These are phyloP conservation scores for Dendropsophus ebraccatus DNA, from an alignment of 2,113 vertebrate species.

Conservation along the genomic window DNA sequence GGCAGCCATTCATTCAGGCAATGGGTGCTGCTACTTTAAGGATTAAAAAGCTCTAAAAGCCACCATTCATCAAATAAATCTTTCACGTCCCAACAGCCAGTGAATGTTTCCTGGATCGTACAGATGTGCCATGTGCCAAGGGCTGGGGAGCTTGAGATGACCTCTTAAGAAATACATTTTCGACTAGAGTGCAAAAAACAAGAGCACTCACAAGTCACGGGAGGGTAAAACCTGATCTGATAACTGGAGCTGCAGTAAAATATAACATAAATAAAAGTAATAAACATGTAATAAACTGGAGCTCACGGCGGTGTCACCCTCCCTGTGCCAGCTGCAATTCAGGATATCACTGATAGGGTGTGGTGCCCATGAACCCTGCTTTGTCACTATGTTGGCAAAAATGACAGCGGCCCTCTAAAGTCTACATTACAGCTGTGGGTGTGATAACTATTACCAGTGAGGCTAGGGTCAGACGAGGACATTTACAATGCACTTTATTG, in stretches of 20 bases:
- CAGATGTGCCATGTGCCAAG: constrained; percentile 40
- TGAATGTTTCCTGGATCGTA: constrained; percentile 52
- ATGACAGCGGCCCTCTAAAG: neutral
- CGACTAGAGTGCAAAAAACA: constrained; percentile 1
- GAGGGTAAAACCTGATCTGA: neutral
- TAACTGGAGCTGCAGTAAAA: neutral
- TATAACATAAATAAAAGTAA: neutral
- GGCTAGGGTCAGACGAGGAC: neutral
- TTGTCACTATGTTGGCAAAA: neutral
- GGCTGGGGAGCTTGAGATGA: constrained; percentile 23
- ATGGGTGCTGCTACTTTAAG: constrained; percentile 49
- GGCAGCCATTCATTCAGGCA: constrained; percentile 29
- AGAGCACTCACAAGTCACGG: neutral
- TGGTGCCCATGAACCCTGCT: neutral
- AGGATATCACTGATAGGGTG: neutral
- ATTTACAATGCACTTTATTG: neutral
- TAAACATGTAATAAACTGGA: neutral
- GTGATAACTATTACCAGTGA: neutral
- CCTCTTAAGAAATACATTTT: constrained; percentile 33
- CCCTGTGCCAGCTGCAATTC: neutral
- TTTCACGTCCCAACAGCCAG: constrained; percentile 42
- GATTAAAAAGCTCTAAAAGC: constrained; percentile 56
- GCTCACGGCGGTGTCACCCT: neutral
- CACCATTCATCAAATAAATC: constrained; percentile 56
- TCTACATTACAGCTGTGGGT: neutral